Evolutionary conservation across 1,140 invertebrate genomes (phyloP).

Genomic region (Lasaia peninsularis): DNA sequence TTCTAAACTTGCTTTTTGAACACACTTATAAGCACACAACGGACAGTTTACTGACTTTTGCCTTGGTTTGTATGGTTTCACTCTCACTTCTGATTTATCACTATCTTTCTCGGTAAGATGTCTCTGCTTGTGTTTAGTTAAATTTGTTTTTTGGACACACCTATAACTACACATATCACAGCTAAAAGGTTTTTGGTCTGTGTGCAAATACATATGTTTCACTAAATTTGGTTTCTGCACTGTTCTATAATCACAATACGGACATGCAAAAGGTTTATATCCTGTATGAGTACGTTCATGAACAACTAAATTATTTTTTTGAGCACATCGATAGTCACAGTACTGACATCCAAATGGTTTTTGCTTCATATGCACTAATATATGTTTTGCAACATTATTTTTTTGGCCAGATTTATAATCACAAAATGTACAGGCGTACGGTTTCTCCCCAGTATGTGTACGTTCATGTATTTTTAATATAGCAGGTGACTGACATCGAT

Average conservation of each 20-base stretch:
- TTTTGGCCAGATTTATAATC: constrained; percentile 87
- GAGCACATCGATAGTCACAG: constrained; percentile 84
- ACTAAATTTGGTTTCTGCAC: constrained; percentile 79
- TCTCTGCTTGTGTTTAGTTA: constrained; percentile 71
- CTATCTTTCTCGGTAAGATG: constrained; percentile 68
- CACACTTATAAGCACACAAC: constrained; percentile 62
- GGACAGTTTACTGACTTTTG: constrained; percentile 66
- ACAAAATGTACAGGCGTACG: constrained; percentile 82
- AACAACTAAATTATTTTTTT: constrained; percentile 77
- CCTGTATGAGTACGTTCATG: constrained; percentile 81
- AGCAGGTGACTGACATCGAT: constrained; percentile 70
- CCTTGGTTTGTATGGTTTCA: constrained; percentile 63
- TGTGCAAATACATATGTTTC: constrained; percentile 82
- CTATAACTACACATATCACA: constrained; percentile 80
- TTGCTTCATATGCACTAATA: constrained; percentile 86
- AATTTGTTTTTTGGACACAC: constrained; percentile 73
- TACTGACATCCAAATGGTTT: constrained; percentile 85
- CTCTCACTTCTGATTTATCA: constrained; percentile 51
- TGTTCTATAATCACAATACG: constrained; percentile 80
- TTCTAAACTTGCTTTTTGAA: constrained; percentile 65
- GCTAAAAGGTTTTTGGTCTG: constrained; percentile 80
- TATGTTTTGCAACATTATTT: constrained; percentile 86
- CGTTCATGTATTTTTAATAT: constrained; percentile 84
- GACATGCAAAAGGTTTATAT: constrained; percentile 80
- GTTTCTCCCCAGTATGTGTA: constrained; percentile 80